A percentile compares a stretch with the other conserved stretches of the same genome.
Conservation (phyloP, 2,797 vertebrate genomes). For the Ibycter americanus region DNA sequence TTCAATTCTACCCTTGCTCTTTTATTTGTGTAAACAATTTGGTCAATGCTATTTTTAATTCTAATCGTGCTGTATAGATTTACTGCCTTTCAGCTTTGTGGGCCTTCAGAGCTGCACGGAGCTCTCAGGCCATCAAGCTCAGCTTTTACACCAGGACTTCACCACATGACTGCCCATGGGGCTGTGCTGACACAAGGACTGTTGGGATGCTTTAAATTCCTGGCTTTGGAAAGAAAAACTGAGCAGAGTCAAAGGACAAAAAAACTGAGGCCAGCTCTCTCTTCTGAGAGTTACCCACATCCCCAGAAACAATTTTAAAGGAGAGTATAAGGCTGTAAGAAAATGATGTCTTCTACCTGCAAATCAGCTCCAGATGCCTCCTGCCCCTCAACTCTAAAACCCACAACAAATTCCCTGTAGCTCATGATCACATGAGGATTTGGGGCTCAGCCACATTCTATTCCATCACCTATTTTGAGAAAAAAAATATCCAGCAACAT, state of each 20-base stretch:
- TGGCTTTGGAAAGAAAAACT: neutral
- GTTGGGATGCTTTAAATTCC: neutral
- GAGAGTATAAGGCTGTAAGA: neutral
- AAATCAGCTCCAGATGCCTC: neutral
- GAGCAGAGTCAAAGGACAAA: neutral
- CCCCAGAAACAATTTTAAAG: neutral
- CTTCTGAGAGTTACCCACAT: neutral
- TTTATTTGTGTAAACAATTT: neutral
- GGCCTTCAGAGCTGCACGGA: neutral
- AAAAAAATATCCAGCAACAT: neutral
- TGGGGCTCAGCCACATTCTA: neutral
- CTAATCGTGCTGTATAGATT: neutral
- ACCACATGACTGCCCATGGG: neutral
- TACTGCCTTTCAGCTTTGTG: neutral
- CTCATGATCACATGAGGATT: neutral
- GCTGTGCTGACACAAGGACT: neutral
- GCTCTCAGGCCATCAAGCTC: neutral
- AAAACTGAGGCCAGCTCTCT: neutral
- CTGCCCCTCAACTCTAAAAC: neutral
- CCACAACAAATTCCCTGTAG: neutral
- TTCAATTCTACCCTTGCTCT: neutral
- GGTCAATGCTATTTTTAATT: neutral
- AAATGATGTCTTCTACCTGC: neutral
- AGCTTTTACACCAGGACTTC: neutral
- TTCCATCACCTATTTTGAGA: neutral